These are phyloP conservation scores for Pelochelys cantorii DNA, from an alignment of 2,797 vertebrate genomes.

Conservation along the genomic window DNA sequence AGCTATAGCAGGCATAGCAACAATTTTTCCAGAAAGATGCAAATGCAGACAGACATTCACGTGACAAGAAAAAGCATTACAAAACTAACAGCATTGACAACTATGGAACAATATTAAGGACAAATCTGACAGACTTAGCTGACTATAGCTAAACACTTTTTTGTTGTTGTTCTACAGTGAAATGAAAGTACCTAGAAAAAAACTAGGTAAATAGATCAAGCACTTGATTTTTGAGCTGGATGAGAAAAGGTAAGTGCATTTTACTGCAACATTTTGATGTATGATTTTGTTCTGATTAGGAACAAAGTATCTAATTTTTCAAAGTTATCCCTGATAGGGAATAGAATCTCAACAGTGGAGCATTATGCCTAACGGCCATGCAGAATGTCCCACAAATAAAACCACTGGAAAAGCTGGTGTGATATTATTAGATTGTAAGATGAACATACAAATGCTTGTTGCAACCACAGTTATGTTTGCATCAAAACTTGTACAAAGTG, in stretches of 20 bases:
- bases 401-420: too few species aligned
- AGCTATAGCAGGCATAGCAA: background rate
- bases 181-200: background rate
- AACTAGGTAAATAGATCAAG: background rate
- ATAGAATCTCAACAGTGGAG: background rate
- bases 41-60: background rate
- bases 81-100: background rate
- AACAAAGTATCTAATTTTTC: background rate
- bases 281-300: background rate
- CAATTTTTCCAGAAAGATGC: background rate
- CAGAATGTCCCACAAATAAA: rapidly evolving
- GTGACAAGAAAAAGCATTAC: background rate
- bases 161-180: rapidly evolving
- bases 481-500: too few species aligned
- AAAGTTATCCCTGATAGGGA: background rate
- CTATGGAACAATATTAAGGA: background rate
- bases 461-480: too few species aligned
- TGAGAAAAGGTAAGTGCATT: background rate
- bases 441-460: too few species aligned
- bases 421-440: too few species aligned
- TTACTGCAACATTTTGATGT: background rate
- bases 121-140: background rate
- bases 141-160: rapidly evolving
- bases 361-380: background rate
- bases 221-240: background rate